Conservation (phyloP, 2,797 vertebrate species). For the Poecilia gillii region DNA sequence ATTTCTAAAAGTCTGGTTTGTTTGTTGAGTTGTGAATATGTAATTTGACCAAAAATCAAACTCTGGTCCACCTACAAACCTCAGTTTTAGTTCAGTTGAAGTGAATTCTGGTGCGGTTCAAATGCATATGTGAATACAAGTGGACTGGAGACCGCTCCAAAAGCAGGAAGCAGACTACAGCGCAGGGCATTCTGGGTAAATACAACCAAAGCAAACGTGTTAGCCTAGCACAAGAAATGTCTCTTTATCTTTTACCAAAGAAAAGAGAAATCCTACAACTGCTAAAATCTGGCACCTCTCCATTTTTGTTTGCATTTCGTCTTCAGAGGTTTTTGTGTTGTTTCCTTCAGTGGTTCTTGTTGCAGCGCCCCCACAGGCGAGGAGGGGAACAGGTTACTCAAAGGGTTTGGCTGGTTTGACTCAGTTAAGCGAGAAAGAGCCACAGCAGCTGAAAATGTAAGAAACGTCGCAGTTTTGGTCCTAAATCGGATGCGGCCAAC, state of each 20-base stretch:
- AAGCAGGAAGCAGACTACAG: background rate
- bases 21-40: background rate
- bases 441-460: background rate
- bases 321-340: background rate
- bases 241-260: background rate
- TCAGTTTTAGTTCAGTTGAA: background rate
- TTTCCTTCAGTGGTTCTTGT: background rate
- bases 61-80: background rate
- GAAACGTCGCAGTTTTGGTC: background rate
- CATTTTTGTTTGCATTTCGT: no score
- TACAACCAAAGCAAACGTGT: background rate
- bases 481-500: background rate
- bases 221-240: background rate
- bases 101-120: background rate
- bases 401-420: background rate
- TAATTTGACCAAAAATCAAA: background rate
- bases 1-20: background rate
- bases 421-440: background rate
- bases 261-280: background rate
- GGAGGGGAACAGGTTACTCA: background rate
- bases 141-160: background rate
- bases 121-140: background rate
- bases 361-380: background rate
- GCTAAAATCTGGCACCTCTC: background rate
- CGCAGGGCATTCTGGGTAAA: background rate